Evolutionary conservation across 2,113 vertebrate genomes (phyloP).

Genomic region (Ahaetulla prasina): DNA sequence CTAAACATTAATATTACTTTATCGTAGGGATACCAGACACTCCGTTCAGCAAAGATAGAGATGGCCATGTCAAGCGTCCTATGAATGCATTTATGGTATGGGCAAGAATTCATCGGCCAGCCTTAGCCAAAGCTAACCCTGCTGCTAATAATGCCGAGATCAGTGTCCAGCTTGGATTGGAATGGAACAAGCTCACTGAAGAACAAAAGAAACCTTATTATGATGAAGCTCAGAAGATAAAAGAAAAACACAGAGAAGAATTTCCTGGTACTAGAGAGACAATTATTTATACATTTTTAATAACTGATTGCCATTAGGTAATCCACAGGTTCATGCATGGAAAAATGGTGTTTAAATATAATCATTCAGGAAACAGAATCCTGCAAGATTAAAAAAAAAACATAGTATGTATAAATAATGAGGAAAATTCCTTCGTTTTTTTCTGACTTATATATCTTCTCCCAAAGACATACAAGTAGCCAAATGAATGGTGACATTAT

Average conservation of each 20-base stretch:
- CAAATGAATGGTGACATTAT: not conserved
- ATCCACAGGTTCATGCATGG: not conserved
- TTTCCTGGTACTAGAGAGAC: slow-evolving; percentile 76
- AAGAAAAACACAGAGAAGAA: slow-evolving; percentile 73
- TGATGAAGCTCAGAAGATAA: slow-evolving; percentile 77
- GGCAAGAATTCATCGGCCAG: slow-evolving; percentile 74
- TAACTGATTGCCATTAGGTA: not conserved
- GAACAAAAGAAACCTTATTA: slow-evolving; percentile 84
- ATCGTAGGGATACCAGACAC: slow-evolving; percentile 70
- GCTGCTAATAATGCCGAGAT: slow-evolving; percentile 66
- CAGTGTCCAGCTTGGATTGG: slow-evolving; percentile 75
- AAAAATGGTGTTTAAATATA: not conserved
- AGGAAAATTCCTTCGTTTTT: not conserved
- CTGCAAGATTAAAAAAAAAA: not conserved
- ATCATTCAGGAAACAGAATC: not conserved
- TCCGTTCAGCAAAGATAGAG: slow-evolving; percentile 69
- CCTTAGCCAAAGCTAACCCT: slow-evolving; percentile 71
- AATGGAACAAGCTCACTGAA: slow-evolving; percentile 82
- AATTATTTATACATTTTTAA: slow-evolving; percentile 13
- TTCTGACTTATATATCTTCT: not conserved
- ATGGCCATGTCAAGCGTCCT: slow-evolving; percentile 76
- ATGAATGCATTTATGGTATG: slow-evolving; percentile 89
- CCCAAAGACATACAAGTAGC: not conserved
- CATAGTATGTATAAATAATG: not conserved
- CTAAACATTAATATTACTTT: slow-evolving; percentile 49